These are phyloP conservation scores for Adineta ricciae DNA, from an alignment of 2,888 invertebrate species.

Conservation along the genomic window DNA sequence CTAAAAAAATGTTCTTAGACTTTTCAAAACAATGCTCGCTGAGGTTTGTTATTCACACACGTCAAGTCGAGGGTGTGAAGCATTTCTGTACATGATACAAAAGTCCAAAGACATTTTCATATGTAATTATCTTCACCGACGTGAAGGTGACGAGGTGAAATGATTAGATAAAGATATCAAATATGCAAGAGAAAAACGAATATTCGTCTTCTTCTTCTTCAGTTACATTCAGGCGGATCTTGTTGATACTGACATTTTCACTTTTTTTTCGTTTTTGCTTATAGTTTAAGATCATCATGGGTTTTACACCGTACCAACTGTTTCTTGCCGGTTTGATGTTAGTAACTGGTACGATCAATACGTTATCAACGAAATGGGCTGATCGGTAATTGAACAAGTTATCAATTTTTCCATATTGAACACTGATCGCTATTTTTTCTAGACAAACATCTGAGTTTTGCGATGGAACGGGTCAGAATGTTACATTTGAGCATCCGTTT, in stretches of 20 bases:
- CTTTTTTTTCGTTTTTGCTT: not conserved
- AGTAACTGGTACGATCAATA: conserved; percentile 74
- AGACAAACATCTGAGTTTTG: not conserved
- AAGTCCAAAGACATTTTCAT: too few relatives aligned
- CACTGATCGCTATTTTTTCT: not conserved
- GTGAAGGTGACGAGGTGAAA: too few relatives aligned
- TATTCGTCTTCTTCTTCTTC: not conserved
- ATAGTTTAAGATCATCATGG: conserved; percentile 53
- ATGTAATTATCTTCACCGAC: too few relatives aligned
- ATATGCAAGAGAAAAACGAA: not conserved
- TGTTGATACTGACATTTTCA: not conserved
- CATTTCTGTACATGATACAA: too few relatives aligned
- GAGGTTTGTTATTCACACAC: too few relatives aligned
- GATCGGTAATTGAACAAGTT: conserved; percentile 58
- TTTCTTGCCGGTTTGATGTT: conserved; percentile 66
- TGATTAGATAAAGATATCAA: too few relatives aligned
- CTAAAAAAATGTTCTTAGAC: too few relatives aligned
- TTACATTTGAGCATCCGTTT: not conserved
- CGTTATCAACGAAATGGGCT: conserved; percentile 76
- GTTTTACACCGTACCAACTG: conserved; percentile 64
- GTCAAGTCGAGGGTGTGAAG: too few relatives aligned
- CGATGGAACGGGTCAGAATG: not conserved
- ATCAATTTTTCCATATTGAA: not conserved
- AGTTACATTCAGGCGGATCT: not conserved
- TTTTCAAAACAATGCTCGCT: too few relatives aligned